Evolutionary conservation across 2,113 vertebrate species (phyloP).

Genomic region (Tychaedon coryphoeus): DNA sequence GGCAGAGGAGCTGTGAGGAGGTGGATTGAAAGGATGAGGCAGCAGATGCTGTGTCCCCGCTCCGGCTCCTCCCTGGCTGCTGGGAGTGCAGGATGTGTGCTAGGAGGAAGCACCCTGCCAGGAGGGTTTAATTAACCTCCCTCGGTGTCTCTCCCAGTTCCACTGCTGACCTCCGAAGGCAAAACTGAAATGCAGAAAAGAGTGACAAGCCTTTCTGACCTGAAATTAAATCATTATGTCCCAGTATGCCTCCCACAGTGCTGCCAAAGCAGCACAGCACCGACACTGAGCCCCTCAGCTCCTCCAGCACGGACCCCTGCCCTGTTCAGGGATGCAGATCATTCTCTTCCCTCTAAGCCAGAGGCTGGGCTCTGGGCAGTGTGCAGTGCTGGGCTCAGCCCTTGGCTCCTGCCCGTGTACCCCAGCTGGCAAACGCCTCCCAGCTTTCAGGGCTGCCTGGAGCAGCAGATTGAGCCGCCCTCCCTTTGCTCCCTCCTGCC

Average conservation of each 20-base stretch:
- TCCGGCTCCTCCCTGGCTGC: neutral
- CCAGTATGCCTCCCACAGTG: neutral
- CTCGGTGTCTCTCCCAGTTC: neutral
- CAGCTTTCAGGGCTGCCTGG: neutral
- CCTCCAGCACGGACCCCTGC: neutral
- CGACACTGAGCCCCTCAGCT: neutral
- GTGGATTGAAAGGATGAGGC: neutral
- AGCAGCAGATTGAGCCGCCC: conserved; percentile 10
- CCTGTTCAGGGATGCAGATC: neutral
- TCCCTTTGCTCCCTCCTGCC: neutral
- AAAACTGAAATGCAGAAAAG: neutral
- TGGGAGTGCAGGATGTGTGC: neutral
- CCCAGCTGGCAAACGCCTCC: neutral
- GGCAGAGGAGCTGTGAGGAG: neutral
- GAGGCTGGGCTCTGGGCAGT: neutral
- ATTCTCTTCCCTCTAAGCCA: neutral
- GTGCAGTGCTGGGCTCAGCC: neutral
- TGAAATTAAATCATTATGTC: conserved; percentile 10
- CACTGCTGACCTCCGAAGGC: conserved; percentile 18
- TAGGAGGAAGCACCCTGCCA: neutral
- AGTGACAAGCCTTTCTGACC: conserved; percentile 10
- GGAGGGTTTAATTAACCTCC: conserved; percentile 28
- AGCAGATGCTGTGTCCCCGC: neutral
- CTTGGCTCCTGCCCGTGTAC: neutral
- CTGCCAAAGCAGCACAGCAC: neutral